Conservation (phyloP, 2,888 invertebrate genomes). For the Leptopterna dolabrata region DNA sequence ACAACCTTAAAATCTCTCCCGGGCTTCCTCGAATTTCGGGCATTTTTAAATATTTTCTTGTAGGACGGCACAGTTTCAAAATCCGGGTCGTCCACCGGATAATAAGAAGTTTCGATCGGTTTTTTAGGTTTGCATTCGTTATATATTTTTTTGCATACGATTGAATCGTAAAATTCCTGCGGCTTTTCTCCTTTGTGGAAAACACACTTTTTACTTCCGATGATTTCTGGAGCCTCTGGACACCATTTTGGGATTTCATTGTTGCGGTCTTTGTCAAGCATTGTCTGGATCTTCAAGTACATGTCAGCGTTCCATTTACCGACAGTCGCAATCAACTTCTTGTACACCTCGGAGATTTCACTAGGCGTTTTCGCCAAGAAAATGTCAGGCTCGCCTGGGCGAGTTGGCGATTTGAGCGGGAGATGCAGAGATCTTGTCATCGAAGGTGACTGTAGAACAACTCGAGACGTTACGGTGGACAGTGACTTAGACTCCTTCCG, state of each 20-base stretch:
- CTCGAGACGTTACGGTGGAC: no score
- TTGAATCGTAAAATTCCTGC: background rate
- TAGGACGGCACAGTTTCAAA: background rate
- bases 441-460: no score
- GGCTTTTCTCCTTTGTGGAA: background rate
- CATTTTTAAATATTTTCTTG: background rate
- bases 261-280: background rate
- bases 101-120: background rate
- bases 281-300: background rate
- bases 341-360: background rate
- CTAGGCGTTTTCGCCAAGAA: background rate
- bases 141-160: background rate
- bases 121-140: background rate
- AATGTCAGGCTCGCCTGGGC: background rate
- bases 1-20: background rate
- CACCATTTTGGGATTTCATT: background rate
- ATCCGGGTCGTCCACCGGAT: background rate
- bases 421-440: no score
- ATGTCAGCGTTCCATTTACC: slow-evolving; percentile 1
- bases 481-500: no score
- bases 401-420: no score
- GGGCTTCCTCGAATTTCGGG: background rate
- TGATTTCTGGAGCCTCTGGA: background rate
- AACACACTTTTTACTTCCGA: background rate
- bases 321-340: background rate